A percentile compares a stretch with the other conserved stretches of the same genome.
Evolutionary conservation across 2,797 vertebrate species (phyloP).

Genomic region (Silurus aristotelis): DNA sequence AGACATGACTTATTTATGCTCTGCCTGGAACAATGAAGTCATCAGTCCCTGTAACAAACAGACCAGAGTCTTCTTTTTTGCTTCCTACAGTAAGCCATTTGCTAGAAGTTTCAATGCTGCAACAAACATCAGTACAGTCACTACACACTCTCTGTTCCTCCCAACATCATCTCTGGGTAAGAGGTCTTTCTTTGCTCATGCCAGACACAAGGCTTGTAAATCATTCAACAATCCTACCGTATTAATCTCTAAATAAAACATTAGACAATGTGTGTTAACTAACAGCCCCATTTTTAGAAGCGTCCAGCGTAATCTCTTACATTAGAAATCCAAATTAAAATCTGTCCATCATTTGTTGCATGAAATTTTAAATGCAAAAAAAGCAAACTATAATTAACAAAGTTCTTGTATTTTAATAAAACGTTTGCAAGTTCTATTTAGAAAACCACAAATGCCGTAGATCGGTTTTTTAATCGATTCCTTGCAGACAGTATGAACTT

Average conservation of each 20-base stretch:
- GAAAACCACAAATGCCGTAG: constrained; percentile 2
- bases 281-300: neutral
- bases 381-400: neutral
- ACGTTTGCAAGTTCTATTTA: neutral
- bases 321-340: neutral
- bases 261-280: neutral
- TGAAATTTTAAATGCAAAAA: neutral
- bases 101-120: constrained; percentile 1
- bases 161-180: neutral
- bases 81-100: constrained; percentile 38
- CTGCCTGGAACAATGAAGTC: constrained; percentile 49
- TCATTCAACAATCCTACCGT: neutral
- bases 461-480: constrained; percentile 1
- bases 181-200: neutral
- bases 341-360: neutral
- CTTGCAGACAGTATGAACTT: neutral
- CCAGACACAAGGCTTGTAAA: neutral
- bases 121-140: neutral
- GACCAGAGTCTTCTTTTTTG: constrained; percentile 38
- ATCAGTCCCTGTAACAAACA: constrained; percentile 38
- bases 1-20: constrained; percentile 56
- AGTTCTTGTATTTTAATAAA: neutral
- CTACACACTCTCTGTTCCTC: neutral
- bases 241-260: neutral
- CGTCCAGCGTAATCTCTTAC: neutral